These are phyloP conservation scores for Stictonetta naevosa DNA, from an alignment of 2,113 vertebrate genomes.

Conservation along the genomic window DNA sequence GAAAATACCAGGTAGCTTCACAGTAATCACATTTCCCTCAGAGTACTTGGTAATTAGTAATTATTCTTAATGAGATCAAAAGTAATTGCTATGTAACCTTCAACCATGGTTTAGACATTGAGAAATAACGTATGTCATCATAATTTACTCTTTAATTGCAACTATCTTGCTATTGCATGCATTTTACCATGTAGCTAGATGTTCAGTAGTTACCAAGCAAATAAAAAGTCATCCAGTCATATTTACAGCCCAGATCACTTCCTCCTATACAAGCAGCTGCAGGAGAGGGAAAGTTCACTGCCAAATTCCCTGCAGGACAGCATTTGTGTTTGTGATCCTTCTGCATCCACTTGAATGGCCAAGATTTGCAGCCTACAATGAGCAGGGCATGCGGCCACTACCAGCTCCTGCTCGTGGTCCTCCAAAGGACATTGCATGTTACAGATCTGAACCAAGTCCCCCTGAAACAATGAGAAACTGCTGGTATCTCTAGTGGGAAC, in stretches of 20 bases:
- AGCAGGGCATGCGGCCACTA: background rate
- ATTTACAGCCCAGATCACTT: background rate
- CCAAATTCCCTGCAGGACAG: background rate
- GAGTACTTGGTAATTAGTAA: slow-evolving; percentile 61
- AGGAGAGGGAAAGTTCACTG: background rate
- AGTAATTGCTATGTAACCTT: slow-evolving; percentile 71
- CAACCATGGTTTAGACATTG: slow-evolving; percentile 62
- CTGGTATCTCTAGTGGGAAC: background rate
- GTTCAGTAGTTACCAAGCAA: background rate
- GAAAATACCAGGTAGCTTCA: slow-evolving; percentile 57
- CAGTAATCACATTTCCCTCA: slow-evolving; percentile 61
- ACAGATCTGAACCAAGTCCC: background rate
- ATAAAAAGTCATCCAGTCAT: slow-evolving; percentile 13
- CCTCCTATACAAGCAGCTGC: background rate
- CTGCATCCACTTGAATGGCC: background rate
- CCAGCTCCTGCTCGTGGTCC: background rate
- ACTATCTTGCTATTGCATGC: slow-evolving; percentile 6
- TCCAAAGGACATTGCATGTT: background rate
- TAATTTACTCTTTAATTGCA: slow-evolving; percentile 59
- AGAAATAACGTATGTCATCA: slow-evolving; percentile 60
- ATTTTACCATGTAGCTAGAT: background rate
- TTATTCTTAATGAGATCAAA: slow-evolving; percentile 73
- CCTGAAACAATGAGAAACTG: background rate
- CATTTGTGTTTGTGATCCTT: background rate
- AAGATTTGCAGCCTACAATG: background rate